phyloP scores from a whole-genome alignment of 2,888 invertebrate species.

The Gymnosoma rotundatum region DNA sequence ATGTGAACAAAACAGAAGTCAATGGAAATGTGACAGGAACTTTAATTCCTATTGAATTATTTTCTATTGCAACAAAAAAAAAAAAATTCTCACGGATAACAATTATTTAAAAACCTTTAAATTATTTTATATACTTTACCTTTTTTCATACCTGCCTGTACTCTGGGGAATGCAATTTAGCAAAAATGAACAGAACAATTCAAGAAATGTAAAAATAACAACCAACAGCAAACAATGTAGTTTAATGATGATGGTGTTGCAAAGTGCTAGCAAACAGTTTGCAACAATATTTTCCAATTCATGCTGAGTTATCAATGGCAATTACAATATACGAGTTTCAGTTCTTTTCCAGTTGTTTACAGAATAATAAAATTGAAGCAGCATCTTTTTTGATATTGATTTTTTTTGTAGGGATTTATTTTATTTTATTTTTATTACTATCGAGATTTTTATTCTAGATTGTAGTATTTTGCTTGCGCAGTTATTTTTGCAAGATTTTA shows the following conservation, averaged over 20 bases:
- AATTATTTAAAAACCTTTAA: background rate
- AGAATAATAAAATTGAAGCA: background rate
- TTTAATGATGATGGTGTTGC: constrained; percentile 37
- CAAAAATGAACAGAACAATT: background rate
- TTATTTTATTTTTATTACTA: constrained; percentile 4
- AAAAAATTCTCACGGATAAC: background rate
- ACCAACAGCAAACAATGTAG: constrained; percentile 8
- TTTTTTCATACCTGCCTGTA: background rate
- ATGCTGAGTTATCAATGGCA: constrained; percentile 20
- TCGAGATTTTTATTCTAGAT: background rate
- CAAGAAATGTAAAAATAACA: background rate
- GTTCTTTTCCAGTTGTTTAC: background rate
- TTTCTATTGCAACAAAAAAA: too few relatives aligned
- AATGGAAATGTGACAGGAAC: too few relatives aligned
- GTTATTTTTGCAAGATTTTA: constrained; percentile 10
- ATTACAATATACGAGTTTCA: constrained; percentile 7
- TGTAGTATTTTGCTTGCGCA: constrained; percentile 7
- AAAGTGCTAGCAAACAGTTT: constrained; percentile 30
- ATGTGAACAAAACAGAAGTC: too few relatives aligned
- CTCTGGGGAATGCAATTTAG: background rate
- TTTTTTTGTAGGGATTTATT: constrained; percentile 5
- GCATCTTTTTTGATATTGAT: constrained; percentile 19
- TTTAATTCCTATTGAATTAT: too few relatives aligned
- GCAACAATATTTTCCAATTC: constrained; percentile 42
- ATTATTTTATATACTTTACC: background rate